These are phyloP conservation scores for Okamejei kenojei DNA, from an alignment of 2,797 vertebrate genomes.

Conservation along the genomic window DNA sequence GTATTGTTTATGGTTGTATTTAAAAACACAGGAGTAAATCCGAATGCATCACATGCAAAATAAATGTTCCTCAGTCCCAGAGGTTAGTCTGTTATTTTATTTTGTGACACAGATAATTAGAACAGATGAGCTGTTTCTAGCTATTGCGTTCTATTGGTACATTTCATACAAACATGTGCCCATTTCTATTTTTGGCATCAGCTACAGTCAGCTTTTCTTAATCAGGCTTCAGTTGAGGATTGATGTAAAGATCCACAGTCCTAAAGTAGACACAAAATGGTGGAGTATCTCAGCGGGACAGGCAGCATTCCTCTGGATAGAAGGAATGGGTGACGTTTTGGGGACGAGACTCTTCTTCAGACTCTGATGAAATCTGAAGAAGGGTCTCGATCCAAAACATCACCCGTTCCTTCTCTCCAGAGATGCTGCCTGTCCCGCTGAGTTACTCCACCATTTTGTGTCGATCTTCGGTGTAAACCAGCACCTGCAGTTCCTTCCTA, in stretches of 20 bases:
- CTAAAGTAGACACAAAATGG: too few relatives aligned
- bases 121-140: constrained; percentile 33
- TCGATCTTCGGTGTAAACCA: too few relatives aligned
- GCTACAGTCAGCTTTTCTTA: constrained; percentile 9
- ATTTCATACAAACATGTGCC: constrained; percentile 36
- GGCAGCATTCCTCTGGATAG: too few relatives aligned
- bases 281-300: too few relatives aligned
- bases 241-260: background rate
- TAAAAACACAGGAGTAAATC: background rate
- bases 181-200: constrained; percentile 12
- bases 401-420: too few relatives aligned
- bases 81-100: background rate
- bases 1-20: background rate
- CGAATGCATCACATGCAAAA: background rate
- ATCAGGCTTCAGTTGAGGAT: background rate
- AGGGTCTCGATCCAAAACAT: too few relatives aligned
- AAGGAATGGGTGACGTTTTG: too few relatives aligned
- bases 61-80: background rate
- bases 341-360: too few relatives aligned
- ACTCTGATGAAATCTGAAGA: too few relatives aligned
- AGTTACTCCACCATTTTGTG: too few relatives aligned
- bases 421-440: too few relatives aligned
- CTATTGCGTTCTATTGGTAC: constrained; percentile 24
- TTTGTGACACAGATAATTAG: constrained; percentile 36
- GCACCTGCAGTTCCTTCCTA: too few relatives aligned